Evolutionary conservation across 1,140 invertebrate genomes (phyloP).

Genomic region (Hyposmocoma kahamanoa): DNA sequence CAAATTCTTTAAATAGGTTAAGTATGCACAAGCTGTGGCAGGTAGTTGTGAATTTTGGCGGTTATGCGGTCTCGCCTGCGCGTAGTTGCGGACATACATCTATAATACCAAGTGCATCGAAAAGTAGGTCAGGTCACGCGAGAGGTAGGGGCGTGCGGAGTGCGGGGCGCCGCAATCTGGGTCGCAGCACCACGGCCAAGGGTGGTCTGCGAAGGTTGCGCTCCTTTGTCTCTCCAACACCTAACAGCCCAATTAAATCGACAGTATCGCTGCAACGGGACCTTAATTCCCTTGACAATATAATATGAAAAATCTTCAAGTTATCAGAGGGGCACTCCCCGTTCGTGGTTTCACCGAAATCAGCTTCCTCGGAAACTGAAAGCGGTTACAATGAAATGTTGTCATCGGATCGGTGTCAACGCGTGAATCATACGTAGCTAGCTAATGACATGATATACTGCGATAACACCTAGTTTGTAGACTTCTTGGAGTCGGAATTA

Average conservation of each 20-base stretch:
- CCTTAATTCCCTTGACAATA: no score
- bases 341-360: not conserved
- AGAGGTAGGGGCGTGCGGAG: constrained; percentile 8
- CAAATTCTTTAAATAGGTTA: constrained; percentile 31
- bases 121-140: constrained; percentile 60
- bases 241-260: not conserved
- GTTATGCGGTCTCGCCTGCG: constrained; percentile 26
- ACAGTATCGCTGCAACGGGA: not conserved
- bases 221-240: constrained; percentile 40
- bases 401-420: not conserved
- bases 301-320: no score
- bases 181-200: constrained; percentile 67
- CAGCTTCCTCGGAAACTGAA: not conserved
- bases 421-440: not conserved
- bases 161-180: constrained; percentile 36
- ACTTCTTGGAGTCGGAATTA: no score
- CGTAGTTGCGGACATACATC: constrained; percentile 30
- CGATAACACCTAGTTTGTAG: no score
- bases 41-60: constrained; percentile 33
- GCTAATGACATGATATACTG: no score
- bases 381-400: not conserved
- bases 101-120: constrained; percentile 61
- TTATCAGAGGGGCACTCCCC: not conserved
- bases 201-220: constrained; percentile 64
- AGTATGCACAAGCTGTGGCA: constrained; percentile 27